Percentiles rank a stretch among this genome's conserved stretches.
phyloP scores from a whole-genome alignment of 2,797 vertebrate genomes.

The Sciurus carolinensis region DNA sequence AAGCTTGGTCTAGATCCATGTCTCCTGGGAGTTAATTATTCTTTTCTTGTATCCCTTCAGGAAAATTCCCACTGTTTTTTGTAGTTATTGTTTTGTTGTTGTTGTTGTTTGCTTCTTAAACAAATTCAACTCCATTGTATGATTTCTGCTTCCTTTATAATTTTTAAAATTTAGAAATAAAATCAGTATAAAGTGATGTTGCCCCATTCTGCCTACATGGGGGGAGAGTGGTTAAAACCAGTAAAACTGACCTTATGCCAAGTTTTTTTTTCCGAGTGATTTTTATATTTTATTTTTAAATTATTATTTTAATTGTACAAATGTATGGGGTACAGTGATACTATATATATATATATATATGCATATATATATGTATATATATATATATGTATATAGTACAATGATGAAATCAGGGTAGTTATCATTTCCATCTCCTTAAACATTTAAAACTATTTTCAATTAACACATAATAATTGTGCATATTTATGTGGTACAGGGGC shows the following conservation, averaged over 20 bases:
- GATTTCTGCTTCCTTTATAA: constrained; percentile 1
- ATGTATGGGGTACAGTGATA: neutral
- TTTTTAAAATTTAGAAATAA: constrained; percentile 50
- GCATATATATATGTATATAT: too few species aligned
- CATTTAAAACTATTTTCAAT: neutral
- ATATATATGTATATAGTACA: neutral
- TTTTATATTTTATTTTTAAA: neutral
- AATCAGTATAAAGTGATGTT: neutral
- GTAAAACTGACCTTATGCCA: neutral
- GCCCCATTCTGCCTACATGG: neutral
- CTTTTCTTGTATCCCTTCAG: neutral
- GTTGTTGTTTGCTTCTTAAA: neutral
- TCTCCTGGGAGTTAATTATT: neutral
- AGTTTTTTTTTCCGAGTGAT: neutral
- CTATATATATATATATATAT: neutral
- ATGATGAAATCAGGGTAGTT: neutral
- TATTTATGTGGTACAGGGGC: neutral
- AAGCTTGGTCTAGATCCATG: neutral
- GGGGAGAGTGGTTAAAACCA: neutral
- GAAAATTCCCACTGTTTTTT: constrained; percentile 25
- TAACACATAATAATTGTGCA: neutral
- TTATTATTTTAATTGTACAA: neutral
- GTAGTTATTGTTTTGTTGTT: neutral
- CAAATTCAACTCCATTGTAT: neutral
- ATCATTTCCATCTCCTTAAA: neutral